Percentiles rank a stretch among this genome's conserved stretches.
Conservation (phyloP, 2,113 vertebrate genomes). For the Nyctereutes procyonoides region DNA sequence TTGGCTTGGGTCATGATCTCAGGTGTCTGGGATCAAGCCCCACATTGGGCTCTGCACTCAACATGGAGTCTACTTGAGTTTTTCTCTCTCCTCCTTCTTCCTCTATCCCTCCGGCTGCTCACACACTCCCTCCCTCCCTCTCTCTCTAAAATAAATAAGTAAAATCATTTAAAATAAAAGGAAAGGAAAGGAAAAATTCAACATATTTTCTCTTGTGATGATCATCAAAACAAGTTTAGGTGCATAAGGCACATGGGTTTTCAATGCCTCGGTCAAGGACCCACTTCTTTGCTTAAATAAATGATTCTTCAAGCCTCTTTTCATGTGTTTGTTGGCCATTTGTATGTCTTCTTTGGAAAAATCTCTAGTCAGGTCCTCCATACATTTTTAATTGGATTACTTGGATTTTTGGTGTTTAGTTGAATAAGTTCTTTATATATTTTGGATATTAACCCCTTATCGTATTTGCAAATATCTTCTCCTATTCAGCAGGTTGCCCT, state of each 20-base stretch:
- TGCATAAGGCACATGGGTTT: not conserved
- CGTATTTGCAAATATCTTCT: not conserved
- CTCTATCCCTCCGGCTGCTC: too few relatives aligned
- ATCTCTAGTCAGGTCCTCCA: not conserved
- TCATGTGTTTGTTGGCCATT: not conserved
- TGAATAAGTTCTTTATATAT: not conserved
- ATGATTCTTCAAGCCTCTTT: not conserved
- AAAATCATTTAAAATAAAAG: too few relatives aligned
- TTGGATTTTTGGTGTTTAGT: not conserved
- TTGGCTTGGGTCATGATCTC: not conserved
- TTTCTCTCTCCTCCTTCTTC: not conserved
- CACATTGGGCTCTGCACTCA: not conserved
- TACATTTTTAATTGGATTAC: not conserved
- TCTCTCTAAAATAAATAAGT: too few relatives aligned
- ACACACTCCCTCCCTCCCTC: too few relatives aligned
- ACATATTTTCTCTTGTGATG: not conserved
- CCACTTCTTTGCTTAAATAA: not conserved
- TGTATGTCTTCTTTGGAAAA: not conserved
- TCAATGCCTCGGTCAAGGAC: not conserved
- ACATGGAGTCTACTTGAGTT: not conserved
- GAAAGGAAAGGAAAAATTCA: not conserved
- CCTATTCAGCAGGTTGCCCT: not conserved
- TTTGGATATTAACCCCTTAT: not conserved
- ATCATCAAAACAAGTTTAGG: not conserved
- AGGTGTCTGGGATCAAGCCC: not conserved